Evolutionary conservation across 2,113 vertebrate genomes (phyloP), one percentile per base, ranked within the genome.

Genomic region (Athene noctua): DNA sequence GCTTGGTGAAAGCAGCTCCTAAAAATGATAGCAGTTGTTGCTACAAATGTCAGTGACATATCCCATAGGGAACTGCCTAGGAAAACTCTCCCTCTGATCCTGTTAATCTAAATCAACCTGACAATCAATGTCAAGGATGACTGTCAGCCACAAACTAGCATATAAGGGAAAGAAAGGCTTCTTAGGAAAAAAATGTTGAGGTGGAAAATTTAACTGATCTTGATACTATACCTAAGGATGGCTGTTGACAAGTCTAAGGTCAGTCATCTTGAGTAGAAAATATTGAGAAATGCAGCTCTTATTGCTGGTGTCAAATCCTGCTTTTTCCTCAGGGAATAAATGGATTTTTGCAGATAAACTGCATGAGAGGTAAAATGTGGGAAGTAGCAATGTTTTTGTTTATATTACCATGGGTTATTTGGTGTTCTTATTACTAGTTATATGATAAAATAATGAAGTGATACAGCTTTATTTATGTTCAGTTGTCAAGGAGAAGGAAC

Each of bases 111-210:
- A 97, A 95, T 94, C 84, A 92, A 80, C n/a, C 58, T 90, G 93
- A 93, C 92, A 95, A 88, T 92, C 89, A 94, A 88, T 86, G 86
- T 90, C 93, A 95, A 84, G 62, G n/a, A 89, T 92, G 80, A 86
- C 75, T 95, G 80, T 94, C 68, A 90, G 63, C 22, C 67, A 72
- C 52, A 72, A 67, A 49, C 15, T 79, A 68, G 20, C 11, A 11
- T 15, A 27, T 20, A 27, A 94, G 19, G 49, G 7, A 32, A 80
- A 90, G n/a, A 78, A 72, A 44, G 8, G 0, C 17, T 61, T 86
- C 71, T 59, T 29, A 61, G 29, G 11, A 5, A 23, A 44, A 66
- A 55, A 59, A 36, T 46, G 23, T 10, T 46, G 26, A 67, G 49
- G 38, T 20, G 27, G 70, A 52, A 90, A 93, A 87, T 67, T 74